Conservation (phyloP, 2,113 vertebrate species). For the Crotophaga sulcirostris region DNA sequence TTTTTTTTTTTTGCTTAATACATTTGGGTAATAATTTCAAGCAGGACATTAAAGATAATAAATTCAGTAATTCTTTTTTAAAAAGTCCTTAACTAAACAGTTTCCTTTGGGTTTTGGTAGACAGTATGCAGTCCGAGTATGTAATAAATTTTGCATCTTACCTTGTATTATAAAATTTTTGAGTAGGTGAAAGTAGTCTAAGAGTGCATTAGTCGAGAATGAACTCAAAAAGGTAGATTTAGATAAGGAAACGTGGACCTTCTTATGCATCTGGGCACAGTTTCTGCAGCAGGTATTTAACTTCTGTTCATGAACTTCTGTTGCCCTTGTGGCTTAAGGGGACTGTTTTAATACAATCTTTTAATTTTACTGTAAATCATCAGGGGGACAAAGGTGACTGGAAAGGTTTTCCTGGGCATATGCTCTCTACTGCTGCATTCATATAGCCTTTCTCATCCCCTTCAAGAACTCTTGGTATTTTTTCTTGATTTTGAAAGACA, state of each 20-base stretch:
- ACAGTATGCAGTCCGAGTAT: neutral
- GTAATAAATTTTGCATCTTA: neutral
- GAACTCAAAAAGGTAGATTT: neutral
- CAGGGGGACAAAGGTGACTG: neutral
- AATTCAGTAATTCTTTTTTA: slow-evolving; percentile 45
- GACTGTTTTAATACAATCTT: neutral
- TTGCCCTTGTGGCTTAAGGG: neutral
- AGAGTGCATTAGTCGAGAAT: neutral
- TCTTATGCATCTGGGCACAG: neutral
- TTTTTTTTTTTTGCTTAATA: neutral
- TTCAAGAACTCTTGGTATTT: neutral
- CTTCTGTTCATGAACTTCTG: neutral
- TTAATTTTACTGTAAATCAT: neutral
- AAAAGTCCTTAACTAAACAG: neutral
- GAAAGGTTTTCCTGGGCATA: neutral
- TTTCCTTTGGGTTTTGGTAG: neutral
- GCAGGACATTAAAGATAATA: slow-evolving; percentile 34
- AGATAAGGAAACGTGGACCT: neutral
- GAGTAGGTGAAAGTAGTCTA: neutral
- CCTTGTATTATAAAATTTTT: neutral
- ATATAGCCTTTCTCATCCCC: neutral
- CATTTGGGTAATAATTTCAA: slow-evolving; percentile 55
- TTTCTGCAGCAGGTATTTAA: neutral
- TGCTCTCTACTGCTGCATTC: neutral
- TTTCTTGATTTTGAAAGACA: neutral